These are phyloP conservation scores for Micromussa lordhowensis DNA, from an alignment of 92 coral and sea anemone genomes.

Conservation along the genomic window DNA sequence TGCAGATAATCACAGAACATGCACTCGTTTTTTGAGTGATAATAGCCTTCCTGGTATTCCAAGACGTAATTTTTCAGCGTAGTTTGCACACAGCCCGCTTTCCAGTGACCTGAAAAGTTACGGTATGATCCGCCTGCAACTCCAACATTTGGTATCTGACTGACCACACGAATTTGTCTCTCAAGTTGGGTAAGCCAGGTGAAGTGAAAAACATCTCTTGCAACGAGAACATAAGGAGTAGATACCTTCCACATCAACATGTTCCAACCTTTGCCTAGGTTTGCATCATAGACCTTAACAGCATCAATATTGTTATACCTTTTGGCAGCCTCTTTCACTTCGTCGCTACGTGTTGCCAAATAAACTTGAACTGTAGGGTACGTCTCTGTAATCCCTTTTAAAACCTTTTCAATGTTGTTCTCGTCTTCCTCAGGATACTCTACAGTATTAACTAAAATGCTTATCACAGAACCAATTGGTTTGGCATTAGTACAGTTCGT, in stretches of 20 bases:
- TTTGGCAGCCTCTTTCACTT: neutral
- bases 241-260: slow-evolving; percentile 28
- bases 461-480: slow-evolving; percentile 53
- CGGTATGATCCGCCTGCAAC: slow-evolving; percentile 67
- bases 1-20: slow-evolving; percentile 41
- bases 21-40: slow-evolving; percentile 21
- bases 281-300: neutral
- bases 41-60: slow-evolving; percentile 65
- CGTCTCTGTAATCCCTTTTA: slow-evolving; percentile 44
- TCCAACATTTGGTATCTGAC: slow-evolving; percentile 65
- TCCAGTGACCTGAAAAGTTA: slow-evolving; percentile 69
- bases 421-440: slow-evolving; percentile 32
- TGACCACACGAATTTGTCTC: slow-evolving; percentile 54
- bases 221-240: slow-evolving; percentile 25
- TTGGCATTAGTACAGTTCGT: slow-evolving; percentile 51
- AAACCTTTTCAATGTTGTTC: slow-evolving; percentile 34
- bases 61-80: slow-evolving; percentile 58
- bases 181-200: slow-evolving; percentile 20
- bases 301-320: slow-evolving; percentile 31
- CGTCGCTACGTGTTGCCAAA: slow-evolving; percentile 32
- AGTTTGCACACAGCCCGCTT: slow-evolving; percentile 64
- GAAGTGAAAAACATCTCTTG: slow-evolving; percentile 20
- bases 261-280: slow-evolving; percentile 54
- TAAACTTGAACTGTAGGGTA: slow-evolving; percentile 51
- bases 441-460: slow-evolving; percentile 46